A percentile compares a stretch with the other conserved stretches of the same genome.
phyloP scores from a whole-genome alignment of 92 coral and sea anemone species.

The Paragorgia papillata region DNA sequence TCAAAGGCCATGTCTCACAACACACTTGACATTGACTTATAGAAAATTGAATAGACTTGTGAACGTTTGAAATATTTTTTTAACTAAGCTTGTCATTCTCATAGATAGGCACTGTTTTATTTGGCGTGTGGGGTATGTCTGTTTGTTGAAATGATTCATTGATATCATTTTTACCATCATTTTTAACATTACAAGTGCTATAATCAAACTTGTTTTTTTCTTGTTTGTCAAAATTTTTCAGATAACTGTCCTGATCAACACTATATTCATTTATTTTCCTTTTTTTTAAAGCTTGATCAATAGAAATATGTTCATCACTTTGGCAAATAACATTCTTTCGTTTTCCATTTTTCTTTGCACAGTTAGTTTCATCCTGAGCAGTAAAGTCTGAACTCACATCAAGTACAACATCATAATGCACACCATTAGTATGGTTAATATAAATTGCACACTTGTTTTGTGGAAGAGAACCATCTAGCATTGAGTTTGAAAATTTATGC shows the following conservation, averaged over 20 bases:
- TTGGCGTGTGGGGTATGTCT: neutral
- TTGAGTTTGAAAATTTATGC: no score
- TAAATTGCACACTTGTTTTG: no score
- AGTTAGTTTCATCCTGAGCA: neutral
- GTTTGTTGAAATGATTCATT: no score
- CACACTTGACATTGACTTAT: constrained; percentile 51
- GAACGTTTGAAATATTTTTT: constrained; percentile 30
- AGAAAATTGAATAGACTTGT: constrained; percentile 37
- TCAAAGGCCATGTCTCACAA: constrained; percentile 62
- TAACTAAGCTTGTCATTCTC: neutral
- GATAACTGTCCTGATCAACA: no score
- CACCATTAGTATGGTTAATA: no score
- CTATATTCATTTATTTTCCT: neutral
- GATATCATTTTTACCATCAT: no score
- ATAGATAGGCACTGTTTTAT: neutral
- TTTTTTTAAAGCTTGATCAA: neutral
- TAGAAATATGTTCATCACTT: neutral
- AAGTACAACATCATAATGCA: no score
- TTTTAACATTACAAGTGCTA: no score
- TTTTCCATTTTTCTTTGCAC: neutral
- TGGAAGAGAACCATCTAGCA: no score
- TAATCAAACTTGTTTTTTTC: no score
- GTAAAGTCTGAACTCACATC: constrained; percentile 7
- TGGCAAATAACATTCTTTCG: neutral
- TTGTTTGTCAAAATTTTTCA: no score